Evolutionary conservation across 2,888 invertebrate genomes (phyloP).

Genomic region (Callosobruchus maculatus): DNA sequence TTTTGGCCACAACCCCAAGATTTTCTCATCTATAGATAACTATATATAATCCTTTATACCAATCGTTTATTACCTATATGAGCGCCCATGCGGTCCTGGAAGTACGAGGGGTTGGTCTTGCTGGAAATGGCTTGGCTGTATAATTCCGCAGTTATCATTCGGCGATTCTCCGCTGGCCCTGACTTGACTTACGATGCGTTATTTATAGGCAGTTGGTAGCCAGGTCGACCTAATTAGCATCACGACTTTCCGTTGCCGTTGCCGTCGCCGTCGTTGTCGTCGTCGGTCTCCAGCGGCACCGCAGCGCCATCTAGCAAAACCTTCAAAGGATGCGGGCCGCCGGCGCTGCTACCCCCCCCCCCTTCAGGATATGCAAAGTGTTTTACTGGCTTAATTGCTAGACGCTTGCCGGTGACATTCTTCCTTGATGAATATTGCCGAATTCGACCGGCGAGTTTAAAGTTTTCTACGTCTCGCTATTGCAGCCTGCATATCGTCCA

Average conservation of each 20-base stretch:
- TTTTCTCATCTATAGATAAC: no score
- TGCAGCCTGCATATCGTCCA: not conserved
- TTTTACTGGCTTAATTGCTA: not conserved
- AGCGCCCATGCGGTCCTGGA: not conserved
- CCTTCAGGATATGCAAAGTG: not conserved
- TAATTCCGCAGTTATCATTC: slow-evolving; percentile 47
- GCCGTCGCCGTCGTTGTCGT: not conserved
- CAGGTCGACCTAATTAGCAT: not conserved
- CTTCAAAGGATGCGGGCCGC: not conserved
- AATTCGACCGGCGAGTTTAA: not conserved
- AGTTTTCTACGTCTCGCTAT: no score
- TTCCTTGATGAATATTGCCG: not conserved
- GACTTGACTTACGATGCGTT: slow-evolving; percentile 42
- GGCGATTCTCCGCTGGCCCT: slow-evolving; percentile 30
- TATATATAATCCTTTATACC: no score
- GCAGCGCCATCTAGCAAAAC: not conserved
- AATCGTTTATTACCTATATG: not conserved
- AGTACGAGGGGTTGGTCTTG: slow-evolving; percentile 38
- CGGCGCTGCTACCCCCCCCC: no score
- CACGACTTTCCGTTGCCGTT: not conserved
- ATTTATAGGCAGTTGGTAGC: slow-evolving; percentile 30
- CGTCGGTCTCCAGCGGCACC: no score
- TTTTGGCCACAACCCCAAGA: no score
- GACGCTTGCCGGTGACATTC: not conserved
- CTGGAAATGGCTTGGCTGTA: slow-evolving; percentile 29